A percentile compares a stretch with the other conserved stretches of the same genome.
phyloP scores from a whole-genome alignment of 2,888 invertebrate species.

The Stictocephala bisonia region DNA sequence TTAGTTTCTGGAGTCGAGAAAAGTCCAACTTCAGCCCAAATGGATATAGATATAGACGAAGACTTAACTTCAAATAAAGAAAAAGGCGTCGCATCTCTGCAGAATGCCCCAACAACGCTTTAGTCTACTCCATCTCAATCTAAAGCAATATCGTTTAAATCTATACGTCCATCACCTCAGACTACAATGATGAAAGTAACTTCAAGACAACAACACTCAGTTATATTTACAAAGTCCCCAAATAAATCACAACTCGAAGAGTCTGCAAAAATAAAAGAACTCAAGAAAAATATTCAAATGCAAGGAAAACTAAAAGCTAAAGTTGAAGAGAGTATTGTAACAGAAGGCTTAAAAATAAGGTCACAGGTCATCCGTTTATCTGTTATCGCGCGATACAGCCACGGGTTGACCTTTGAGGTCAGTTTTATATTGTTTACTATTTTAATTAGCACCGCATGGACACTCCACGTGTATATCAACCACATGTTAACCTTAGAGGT shows the following conservation, averaged over 20 bases:
- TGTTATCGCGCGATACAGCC: too few species aligned
- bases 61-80: not conserved
- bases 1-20: not conserved
- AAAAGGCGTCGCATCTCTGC: too few species aligned
- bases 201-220: conserved; percentile 28
- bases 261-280: not conserved
- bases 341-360: too few species aligned
- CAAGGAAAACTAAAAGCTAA: not conserved
- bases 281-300: not conserved
- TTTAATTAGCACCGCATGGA: too few species aligned
- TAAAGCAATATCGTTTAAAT: not conserved
- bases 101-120: not conserved
- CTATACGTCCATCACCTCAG: not conserved
- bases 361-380: too few species aligned
- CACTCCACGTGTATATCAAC: too few species aligned
- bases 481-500: too few species aligned
- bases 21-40: not conserved
- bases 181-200: not conserved
- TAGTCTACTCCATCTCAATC: not conserved
- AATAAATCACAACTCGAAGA: conserved; percentile 16
- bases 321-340: not conserved
- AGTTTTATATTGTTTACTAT: too few species aligned
- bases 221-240: not conserved
- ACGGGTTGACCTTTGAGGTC: too few species aligned
- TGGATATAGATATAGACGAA: not conserved